Base-by-base conservation (phyloP, 2,113 vertebrate species). In the Baryphthengus martii region DNA sequence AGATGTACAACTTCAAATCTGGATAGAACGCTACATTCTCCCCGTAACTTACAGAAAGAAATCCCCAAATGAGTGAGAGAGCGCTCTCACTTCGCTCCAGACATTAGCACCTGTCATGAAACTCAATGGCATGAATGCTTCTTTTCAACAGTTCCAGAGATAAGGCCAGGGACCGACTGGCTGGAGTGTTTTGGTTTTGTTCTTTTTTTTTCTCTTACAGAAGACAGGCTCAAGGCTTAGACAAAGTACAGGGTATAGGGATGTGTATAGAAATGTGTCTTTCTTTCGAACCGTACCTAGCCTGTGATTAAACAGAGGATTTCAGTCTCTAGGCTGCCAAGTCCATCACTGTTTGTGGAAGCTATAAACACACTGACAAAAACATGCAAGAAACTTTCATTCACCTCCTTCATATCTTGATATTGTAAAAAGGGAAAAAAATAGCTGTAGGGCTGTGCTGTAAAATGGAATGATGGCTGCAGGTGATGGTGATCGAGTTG, bases 281-380 rank as follows among this genome's bases (percentile, higher is more conserved):
- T 92, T 26, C 76, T 89, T 79, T 33, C 81, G 88, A 84, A 88
- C 82, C 92, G 21, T 19, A 90, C 44, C 90, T 75, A 40, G 59
- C n/a, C 65, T 93, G 84, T 94, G 95, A 97, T 93, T 97, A 94
- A 97, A 95, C 65, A 78, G 91, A 96, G 86, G 59, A 92, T 96
- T 96, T 96, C 79, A 72, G 90, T 95, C 89, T 89, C 91, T 24
- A 74, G 81, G 91, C 95, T 95, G 89, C 85, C 76, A 92, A 87
- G 86, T 92, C 92, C 88, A 90, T 88, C 80, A 72, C 86, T 61
- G 73, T 89, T 89, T 23, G 10, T 6, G 52, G 76, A 28, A 96
- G 83, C 61, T 85, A 58, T 87, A 90, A 89, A 52, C 70, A 90
- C 56, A 73, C 92, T 82, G 88, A 96, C 73, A 95, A 94, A 95